Evolutionary conservation across 2,113 vertebrate genomes (phyloP).

Genomic region (Pholis gunnellus): DNA sequence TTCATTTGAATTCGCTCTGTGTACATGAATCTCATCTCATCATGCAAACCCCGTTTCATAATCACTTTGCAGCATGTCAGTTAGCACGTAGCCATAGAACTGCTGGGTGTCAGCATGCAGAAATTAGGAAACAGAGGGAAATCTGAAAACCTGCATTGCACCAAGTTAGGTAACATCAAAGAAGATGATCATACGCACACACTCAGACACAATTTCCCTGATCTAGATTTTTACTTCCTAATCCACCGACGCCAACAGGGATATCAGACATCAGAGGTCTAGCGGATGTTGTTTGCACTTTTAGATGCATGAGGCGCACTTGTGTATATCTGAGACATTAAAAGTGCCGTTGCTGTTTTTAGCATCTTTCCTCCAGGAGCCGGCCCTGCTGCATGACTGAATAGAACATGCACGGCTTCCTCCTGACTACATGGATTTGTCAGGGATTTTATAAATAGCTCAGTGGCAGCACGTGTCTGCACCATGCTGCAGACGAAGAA

Average conservation of each 20-base stretch:
- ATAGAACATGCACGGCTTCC: constrained; percentile 78
- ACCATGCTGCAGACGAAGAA: constrained; percentile 51
- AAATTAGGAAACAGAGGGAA: constrained; percentile 51
- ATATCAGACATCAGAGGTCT: constrained; percentile 15
- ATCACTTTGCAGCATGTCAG: constrained; percentile 4
- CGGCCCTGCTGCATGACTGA: constrained; percentile 76
- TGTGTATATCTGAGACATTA: constrained; percentile 45
- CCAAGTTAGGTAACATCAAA: constrained; percentile 75
- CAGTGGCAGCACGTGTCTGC: constrained; percentile 71
- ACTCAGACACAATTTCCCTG: constrained; percentile 11
- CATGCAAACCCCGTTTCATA: constrained; percentile 8
- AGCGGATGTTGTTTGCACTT: constrained; percentile 46
- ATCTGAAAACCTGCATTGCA: constrained; percentile 70
- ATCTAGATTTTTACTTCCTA: constrained; percentile 48
- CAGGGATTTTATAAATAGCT: constrained; percentile 84
- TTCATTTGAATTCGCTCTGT: neutral
- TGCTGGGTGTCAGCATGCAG: constrained; percentile 12
- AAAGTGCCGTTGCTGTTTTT: constrained; percentile 74
- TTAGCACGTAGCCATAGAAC: neutral
- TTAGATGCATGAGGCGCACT: constrained; percentile 50
- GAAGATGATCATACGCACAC: constrained; percentile 30
- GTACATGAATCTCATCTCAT: neutral
- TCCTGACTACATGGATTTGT: constrained; percentile 83
- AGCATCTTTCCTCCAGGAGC: constrained; percentile 73
- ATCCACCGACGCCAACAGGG: constrained; percentile 18